Evolutionary conservation across 1,140 invertebrate genomes (phyloP).

Genomic region (Meloidogyne exigua): DNA sequence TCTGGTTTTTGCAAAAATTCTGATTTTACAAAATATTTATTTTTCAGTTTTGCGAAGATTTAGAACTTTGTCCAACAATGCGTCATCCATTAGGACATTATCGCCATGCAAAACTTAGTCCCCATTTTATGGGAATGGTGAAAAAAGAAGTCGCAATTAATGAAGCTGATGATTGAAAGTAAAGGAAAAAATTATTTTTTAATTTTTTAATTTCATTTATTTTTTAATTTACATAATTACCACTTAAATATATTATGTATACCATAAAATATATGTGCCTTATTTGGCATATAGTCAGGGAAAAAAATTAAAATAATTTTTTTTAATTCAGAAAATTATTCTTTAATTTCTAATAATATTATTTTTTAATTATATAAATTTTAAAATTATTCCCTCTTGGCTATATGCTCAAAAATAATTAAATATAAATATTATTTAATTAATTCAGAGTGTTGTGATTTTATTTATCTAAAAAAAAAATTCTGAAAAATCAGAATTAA

Average conservation of each 20-base stretch:
- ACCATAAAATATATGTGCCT: neutral
- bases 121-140: neutral
- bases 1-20: neutral
- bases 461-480: no score
- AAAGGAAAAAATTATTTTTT: neutral
- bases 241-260: neutral
- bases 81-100: neutral
- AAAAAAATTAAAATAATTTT: no score
- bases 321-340: no score
- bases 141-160: neutral
- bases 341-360: no score
- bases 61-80: conserved; percentile 46
- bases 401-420: neutral
- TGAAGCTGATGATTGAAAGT: neutral
- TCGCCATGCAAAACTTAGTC: neutral
- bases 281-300: neutral
- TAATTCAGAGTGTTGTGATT: no score
- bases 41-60: conserved; percentile 54
- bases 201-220: conserved; percentile 2
- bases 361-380: neutral
- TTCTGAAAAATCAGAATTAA: no score
- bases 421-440: neutral
- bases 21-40: neutral
- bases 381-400: neutral
- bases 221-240: neutral